Percentiles rank a stretch among this genome's conserved stretches.
phyloP scores from a whole-genome alignment of 2,113 vertebrate species.

The Poecilia latipinna region DNA sequence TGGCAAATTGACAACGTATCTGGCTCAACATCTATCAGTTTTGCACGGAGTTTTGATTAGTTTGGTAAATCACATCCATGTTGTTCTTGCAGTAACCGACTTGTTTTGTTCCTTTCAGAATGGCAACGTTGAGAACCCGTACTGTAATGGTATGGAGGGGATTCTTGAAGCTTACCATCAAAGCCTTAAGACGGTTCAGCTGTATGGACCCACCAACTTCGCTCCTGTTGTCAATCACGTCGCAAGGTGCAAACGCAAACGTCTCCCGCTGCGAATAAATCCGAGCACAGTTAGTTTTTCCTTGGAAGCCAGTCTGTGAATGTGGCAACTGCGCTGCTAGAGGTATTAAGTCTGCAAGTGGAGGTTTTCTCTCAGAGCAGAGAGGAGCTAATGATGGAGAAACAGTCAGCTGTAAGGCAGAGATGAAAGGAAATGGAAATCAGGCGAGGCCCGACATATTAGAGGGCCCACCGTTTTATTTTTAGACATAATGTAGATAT shows the following conservation, averaged over 20 bases:
- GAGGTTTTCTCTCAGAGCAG: constrained; percentile 43
- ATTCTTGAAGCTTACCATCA: constrained; percentile 94
- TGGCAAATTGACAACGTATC: not conserved
- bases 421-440: constrained; percentile 51
- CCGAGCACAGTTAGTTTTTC: not conserved
- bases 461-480: not conserved
- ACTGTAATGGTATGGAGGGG: constrained; percentile 92
- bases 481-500: not conserved
- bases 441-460: constrained; percentile 6
- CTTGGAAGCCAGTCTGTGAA: constrained; percentile 29
- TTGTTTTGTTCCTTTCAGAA: constrained; percentile 80
- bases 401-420: constrained; percentile 29
- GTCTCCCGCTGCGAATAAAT: not conserved
- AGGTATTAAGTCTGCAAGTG: constrained; percentile 25
- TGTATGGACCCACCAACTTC: constrained; percentile 96
- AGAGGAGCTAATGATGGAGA: constrained; percentile 42
- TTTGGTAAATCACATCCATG: not conserved
- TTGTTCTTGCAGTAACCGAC: not conserved
- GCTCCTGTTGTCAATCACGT: constrained; percentile 93
- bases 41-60: not conserved
- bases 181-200: constrained; percentile 95
- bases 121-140: constrained; percentile 90
- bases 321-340: constrained; percentile 15
- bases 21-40: not conserved
- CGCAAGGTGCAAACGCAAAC: constrained; percentile 81